A percentile compares a stretch with the other conserved stretches of the same genome.
Evolutionary conservation across 2,113 vertebrate genomes (phyloP).

Genomic region (Plecturocebus donacophilus): DNA sequence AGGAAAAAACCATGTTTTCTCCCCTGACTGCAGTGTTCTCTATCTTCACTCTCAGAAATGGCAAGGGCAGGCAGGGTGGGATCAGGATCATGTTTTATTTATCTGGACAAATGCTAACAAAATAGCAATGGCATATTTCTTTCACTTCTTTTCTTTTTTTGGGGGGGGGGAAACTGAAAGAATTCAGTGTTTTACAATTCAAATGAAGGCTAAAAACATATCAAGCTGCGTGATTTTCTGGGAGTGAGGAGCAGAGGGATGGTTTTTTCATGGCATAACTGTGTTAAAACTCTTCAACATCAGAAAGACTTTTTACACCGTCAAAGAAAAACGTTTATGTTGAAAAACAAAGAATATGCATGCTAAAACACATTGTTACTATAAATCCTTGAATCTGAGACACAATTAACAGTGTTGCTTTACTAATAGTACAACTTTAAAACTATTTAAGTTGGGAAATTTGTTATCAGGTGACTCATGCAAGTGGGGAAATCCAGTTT

Average conservation of each 20-base stretch:
- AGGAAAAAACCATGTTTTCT: not conserved
- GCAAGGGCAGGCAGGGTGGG: not conserved
- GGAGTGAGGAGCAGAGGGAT: not conserved
- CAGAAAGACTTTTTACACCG: not conserved
- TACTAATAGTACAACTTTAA: constrained; percentile 50
- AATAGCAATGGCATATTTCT: constrained; percentile 14
- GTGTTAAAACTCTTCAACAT: not conserved
- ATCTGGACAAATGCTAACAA: not conserved
- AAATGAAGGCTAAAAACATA: not conserved
- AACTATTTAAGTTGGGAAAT: constrained; percentile 65
- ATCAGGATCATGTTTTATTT: not conserved
- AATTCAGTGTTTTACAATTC: constrained; percentile 34
- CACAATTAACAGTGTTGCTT: not conserved
- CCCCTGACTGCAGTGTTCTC: not conserved
- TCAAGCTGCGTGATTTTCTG: constrained; percentile 26
- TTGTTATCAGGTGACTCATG: constrained; percentile 77
- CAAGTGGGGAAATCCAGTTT: constrained; percentile 71
- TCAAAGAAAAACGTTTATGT: not conserved
- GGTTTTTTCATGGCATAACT: not conserved
- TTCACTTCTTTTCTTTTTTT: constrained; percentile 17
- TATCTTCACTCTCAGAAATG: not conserved
- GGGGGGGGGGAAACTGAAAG: not conserved
- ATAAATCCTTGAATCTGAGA: constrained; percentile 39
- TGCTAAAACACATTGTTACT: constrained; percentile 12
- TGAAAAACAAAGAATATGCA: not conserved